These are phyloP conservation scores for Lochmaea crataegi DNA, from an alignment of 2,888 invertebrate species.

Conservation along the genomic window DNA sequence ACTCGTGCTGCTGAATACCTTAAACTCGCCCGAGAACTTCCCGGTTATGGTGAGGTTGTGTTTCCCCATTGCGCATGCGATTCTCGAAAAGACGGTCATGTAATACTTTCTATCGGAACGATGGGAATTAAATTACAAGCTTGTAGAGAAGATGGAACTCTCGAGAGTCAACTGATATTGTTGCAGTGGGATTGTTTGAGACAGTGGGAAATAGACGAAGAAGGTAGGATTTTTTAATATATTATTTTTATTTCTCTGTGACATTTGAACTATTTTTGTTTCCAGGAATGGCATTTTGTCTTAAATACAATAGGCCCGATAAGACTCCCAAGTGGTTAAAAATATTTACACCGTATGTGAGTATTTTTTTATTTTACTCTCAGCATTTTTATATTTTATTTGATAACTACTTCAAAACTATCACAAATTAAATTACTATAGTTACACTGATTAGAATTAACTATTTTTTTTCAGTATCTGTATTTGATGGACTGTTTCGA, in stretches of 20 bases:
- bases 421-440: no score
- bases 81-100: constrained; percentile 89
- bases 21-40: constrained; percentile 83
- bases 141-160: constrained; percentile 83
- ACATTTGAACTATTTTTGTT: no score
- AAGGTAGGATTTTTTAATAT: constrained; percentile 66
- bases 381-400: no score
- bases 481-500: constrained; percentile 96
- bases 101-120: constrained; percentile 70
- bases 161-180: constrained; percentile 81
- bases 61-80: constrained; percentile 96
- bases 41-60: constrained; percentile 93
- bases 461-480: constrained; percentile 76
- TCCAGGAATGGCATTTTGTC: constrained; percentile 82
- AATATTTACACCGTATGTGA: constrained; percentile 90
- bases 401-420: no score
- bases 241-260: no score
- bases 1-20: constrained; percentile 89
- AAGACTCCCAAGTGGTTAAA: constrained; percentile 87
- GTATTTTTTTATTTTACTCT: constrained; percentile 67
- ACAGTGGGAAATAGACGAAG: constrained; percentile 91
- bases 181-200: constrained; percentile 86
- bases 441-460: no score
- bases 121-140: constrained; percentile 82
- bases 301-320: constrained; percentile 85